phyloP scores from a whole-genome alignment of 2,797 vertebrate species.

The Sebastes flavidus region DNA sequence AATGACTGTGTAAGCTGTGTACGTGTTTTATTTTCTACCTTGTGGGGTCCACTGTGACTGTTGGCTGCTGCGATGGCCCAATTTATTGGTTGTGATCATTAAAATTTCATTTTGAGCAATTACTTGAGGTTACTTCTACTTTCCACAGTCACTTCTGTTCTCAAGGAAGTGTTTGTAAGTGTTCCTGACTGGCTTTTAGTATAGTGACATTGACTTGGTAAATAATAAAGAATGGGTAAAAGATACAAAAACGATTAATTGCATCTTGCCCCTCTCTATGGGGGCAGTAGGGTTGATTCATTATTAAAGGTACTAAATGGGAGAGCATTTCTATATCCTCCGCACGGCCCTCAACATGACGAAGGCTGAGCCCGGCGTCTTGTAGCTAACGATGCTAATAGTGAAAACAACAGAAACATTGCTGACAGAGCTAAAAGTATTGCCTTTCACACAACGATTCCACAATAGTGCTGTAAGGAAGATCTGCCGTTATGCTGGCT shows the following conservation, averaged over 20 bases:
- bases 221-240: not conserved
- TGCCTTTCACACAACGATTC: too few species aligned
- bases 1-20: slow-evolving; percentile 8
- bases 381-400: not conserved
- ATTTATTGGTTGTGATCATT: slow-evolving; percentile 27
- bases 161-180: not conserved
- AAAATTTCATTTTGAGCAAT: slow-evolving; percentile 30
- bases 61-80: not conserved
- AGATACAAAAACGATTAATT: not conserved
- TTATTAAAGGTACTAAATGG: not conserved
- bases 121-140: slow-evolving; percentile 24
- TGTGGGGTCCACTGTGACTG: not conserved
- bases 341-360: fast-evolving
- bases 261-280: not conserved
- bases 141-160: not conserved
- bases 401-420: not conserved
- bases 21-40: not conserved
- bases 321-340: too few species aligned
- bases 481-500: not conserved
- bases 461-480: not conserved
- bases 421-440: too few species aligned
- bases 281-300: fast-evolving
- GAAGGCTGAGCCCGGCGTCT: not conserved
- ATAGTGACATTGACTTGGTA: not conserved
- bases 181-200: not conserved